phyloP scores from a whole-genome alignment of 30 jellyfish, hydroid and myxozoan genomes.

The Cassiopea xamachana region DNA sequence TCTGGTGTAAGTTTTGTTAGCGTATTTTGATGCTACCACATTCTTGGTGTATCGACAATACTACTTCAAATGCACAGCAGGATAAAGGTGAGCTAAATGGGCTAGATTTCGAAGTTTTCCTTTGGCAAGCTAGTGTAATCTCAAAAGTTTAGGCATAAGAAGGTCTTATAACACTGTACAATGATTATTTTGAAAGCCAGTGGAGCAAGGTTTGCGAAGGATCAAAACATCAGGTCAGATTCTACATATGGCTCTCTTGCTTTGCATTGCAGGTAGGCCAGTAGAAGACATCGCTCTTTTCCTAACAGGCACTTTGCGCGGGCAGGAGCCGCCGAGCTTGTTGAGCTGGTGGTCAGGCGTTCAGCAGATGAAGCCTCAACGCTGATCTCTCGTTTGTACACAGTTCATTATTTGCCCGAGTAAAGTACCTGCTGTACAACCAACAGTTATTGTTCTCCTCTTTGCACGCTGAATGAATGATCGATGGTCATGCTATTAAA shows the following conservation, averaged over 20 bases:
- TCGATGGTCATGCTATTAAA: slow-evolving; percentile 20
- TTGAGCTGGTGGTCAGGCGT: slow-evolving; percentile 50
- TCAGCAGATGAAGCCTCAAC: slow-evolving; percentile 69
- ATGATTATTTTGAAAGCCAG: background rate
- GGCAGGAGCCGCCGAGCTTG: slow-evolving; percentile 35
- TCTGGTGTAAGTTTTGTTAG: too few relatives aligned
- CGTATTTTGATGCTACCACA: too few relatives aligned
- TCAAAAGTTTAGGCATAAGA: background rate
- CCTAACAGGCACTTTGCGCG: background rate
- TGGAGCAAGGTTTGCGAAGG: too few relatives aligned
- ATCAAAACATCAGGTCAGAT: background rate
- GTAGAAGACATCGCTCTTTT: background rate
- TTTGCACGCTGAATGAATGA: slow-evolving; percentile 72
- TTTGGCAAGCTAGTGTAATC: background rate
- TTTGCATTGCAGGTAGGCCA: background rate
- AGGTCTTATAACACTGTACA: background rate
- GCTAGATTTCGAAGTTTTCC: background rate
- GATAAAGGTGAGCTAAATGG: background rate
- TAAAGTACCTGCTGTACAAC: slow-evolving; percentile 52
- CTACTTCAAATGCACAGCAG: background rate
- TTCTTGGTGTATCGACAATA: too few relatives aligned
- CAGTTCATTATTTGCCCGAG: slow-evolving; percentile 48
- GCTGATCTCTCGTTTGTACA: slow-evolving; percentile 69
- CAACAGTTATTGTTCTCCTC: slow-evolving; percentile 55
- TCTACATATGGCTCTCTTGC: background rate